Conservation (phyloP, 2,888 invertebrate genomes). For the Drosophila histrio region DNA sequence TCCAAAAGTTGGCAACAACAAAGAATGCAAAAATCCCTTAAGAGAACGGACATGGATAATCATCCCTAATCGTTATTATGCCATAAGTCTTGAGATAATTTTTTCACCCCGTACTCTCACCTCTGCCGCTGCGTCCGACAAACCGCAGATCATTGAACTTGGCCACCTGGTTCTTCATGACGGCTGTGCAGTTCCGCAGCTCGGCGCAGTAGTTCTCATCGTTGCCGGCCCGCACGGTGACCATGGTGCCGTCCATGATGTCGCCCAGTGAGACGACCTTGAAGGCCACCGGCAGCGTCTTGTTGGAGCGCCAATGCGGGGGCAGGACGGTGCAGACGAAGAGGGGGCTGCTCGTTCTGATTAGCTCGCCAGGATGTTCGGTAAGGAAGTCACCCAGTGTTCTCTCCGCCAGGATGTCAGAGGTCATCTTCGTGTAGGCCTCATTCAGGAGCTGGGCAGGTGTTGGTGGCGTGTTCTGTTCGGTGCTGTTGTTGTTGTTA, state of each 20-base stretch:
- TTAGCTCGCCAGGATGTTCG: slow-evolving; percentile 96
- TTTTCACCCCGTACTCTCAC: slow-evolving; percentile 87
- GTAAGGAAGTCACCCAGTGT: slow-evolving; percentile 94
- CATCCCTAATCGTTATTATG: not conserved
- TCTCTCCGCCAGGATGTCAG: slow-evolving; percentile 94
- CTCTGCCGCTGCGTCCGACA: slow-evolving; percentile 99
- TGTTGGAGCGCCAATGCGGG: slow-evolving; percentile 98
- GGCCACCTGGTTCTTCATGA: slow-evolving; percentile 99
- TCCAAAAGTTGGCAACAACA: too few relatives aligned
- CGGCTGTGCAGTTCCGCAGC: slow-evolving; percentile 95
- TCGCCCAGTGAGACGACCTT: slow-evolving; percentile 98
- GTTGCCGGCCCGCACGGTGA: slow-evolving; percentile 97
- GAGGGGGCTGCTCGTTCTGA: slow-evolving; percentile 96
- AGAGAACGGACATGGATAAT: too few relatives aligned
- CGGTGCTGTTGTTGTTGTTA: slow-evolving; percentile 79
- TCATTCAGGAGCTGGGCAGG: slow-evolving; percentile 89
- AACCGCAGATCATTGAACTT: slow-evolving; percentile 99
- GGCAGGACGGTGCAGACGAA: slow-evolving; percentile 98
- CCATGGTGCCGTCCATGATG: slow-evolving; percentile 97
- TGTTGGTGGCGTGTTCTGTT: slow-evolving; percentile 89
- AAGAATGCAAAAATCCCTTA: too few relatives aligned
- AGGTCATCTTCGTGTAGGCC: slow-evolving; percentile 94
- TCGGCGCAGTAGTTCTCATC: slow-evolving; percentile 99
- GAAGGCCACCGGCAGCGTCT: slow-evolving; percentile 98
- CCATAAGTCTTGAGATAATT: not conserved